phyloP scores from a whole-genome alignment of 2,888 invertebrate genomes.

The Sceliomorpha sp. region DNA sequence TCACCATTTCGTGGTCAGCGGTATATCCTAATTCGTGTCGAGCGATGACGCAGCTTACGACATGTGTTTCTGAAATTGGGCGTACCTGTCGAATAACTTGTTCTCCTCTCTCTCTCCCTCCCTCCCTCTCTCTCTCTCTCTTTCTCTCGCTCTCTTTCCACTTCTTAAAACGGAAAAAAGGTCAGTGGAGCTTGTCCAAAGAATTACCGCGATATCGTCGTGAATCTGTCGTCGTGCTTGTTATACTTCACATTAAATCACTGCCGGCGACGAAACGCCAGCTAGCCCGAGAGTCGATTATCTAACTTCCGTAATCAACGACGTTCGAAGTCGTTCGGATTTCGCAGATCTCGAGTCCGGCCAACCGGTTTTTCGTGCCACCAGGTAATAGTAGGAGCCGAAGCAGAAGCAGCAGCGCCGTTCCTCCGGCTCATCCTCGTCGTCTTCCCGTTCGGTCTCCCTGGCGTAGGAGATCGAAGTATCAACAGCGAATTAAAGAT shows the following conservation, averaged over 20 bases:
- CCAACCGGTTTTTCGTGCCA: slow-evolving; percentile 53
- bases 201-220: slow-evolving; percentile 38
- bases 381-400: slow-evolving; percentile 52
- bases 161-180: slow-evolving; percentile 38
- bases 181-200: slow-evolving; percentile 33
- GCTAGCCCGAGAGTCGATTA: slow-evolving; percentile 45
- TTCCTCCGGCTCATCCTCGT: slow-evolving; percentile 45
- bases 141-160: too few species aligned
- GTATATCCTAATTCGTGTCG: too few species aligned
- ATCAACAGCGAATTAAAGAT: slow-evolving; percentile 68
- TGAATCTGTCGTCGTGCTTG: slow-evolving; percentile 48
- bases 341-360: slow-evolving; percentile 42
- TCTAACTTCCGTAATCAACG: slow-evolving; percentile 58
- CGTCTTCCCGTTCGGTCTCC: slow-evolving; percentile 30
- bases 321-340: slow-evolving; percentile 51
- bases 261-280: slow-evolving; percentile 44
- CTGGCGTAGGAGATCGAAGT: slow-evolving; percentile 59
- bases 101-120: too few species aligned
- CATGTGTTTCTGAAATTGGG: slow-evolving; percentile 27
- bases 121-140: too few species aligned
- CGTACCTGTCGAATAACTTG: slow-evolving; percentile 1
- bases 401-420: too few species aligned
- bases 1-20: too few species aligned
- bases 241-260: slow-evolving; percentile 54
- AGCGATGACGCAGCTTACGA: slow-evolving; percentile 14